A percentile compares a stretch with the other conserved stretches of the same genome.
phyloP scores from a whole-genome alignment of 2,113 vertebrate genomes.

The Microtus pennsylvanicus region DNA sequence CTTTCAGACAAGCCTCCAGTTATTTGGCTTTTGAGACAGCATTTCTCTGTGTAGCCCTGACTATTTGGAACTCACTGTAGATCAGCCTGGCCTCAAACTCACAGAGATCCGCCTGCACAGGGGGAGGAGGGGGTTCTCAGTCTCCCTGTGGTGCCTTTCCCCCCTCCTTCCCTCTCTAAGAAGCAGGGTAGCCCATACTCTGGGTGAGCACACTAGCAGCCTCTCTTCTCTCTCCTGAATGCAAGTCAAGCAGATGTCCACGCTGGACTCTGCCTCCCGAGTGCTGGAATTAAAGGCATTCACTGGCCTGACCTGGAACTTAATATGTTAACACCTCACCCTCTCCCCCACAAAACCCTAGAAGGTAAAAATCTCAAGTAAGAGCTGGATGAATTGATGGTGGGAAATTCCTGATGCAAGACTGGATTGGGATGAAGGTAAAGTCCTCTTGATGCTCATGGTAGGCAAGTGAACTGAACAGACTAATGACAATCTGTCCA shows the following conservation, averaged over 20 bases:
- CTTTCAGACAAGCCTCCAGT: not conserved
- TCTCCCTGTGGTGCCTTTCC: too few species aligned
- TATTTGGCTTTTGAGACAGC: not conserved
- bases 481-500: not conserved
- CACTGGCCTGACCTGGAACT: not conserved
- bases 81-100: too few species aligned
- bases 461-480: not conserved
- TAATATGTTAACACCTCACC: not conserved
- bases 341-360: not conserved
- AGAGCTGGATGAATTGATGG: not conserved
- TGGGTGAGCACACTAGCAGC: too few species aligned
- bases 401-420: slow-evolving; percentile 1
- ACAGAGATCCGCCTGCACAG: too few species aligned
- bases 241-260: too few species aligned
- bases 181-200: too few species aligned
- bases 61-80: not conserved
- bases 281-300: not conserved
- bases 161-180: too few species aligned
- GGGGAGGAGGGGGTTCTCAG: too few species aligned
- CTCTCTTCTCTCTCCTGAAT: too few species aligned
- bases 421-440: not conserved
- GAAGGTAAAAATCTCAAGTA: not conserved
- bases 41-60: not conserved
- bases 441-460: not conserved
- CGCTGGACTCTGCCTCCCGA: not conserved